These are phyloP conservation scores for Entomyzon cyanotis DNA, from an alignment of 2,113 vertebrate species.

Conservation along the genomic window DNA sequence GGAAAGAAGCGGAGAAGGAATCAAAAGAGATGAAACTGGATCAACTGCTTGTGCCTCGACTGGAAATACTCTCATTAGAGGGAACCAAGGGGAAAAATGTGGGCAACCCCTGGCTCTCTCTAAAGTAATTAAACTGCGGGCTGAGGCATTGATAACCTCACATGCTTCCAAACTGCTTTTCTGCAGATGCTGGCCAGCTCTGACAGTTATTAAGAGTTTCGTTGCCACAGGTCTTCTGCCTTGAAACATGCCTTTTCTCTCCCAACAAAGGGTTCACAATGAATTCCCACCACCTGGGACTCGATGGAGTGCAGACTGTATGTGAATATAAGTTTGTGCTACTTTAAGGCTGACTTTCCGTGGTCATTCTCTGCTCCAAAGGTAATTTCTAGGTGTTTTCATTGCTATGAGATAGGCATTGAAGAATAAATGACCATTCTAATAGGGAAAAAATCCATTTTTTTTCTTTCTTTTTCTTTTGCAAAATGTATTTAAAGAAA, in stretches of 20 bases:
- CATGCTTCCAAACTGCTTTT: slow-evolving; percentile 22
- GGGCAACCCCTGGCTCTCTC: background rate
- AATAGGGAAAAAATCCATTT: accelerated
- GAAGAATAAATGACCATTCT: background rate
- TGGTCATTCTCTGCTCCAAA: background rate
- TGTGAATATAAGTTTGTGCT: background rate
- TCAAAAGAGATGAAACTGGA: slow-evolving; percentile 63
- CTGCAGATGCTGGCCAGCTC: slow-evolving; percentile 4
- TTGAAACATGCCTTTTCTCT: background rate
- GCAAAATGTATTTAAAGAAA: background rate
- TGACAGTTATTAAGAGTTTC: slow-evolving; percentile 4
- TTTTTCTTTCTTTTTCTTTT: background rate
- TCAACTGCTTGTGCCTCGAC: slow-evolving; percentile 49
- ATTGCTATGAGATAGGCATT: background rate
- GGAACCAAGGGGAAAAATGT: slow-evolving; percentile 14
- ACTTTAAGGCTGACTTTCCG: background rate
- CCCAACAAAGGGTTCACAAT: background rate
- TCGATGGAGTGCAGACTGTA: background rate
- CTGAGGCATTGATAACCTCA: background rate
- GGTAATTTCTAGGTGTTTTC: background rate
- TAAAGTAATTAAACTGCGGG: slow-evolving; percentile 25
- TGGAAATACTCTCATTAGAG: slow-evolving; percentile 59
- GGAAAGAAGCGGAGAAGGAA: slow-evolving; percentile 24
- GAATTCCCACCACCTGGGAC: background rate
- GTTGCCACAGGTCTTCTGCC: background rate